phyloP scores from a whole-genome alignment of 2,797 vertebrate species.

The Morelia viridis region DNA sequence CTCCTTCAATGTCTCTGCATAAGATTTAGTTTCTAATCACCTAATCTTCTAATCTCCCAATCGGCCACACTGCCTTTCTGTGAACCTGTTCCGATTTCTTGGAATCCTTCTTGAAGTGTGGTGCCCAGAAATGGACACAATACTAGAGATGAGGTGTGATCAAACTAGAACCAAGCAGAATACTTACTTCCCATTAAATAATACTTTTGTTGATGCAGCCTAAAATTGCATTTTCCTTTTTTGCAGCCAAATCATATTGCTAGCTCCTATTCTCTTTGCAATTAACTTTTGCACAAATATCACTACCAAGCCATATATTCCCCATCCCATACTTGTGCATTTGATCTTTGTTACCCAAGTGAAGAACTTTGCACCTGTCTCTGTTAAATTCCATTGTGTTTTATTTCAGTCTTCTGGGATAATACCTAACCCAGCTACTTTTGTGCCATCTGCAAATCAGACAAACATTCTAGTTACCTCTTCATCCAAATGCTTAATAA shows the following conservation, averaged over 20 bases:
- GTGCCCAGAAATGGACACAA: background rate
- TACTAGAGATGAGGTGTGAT: background rate
- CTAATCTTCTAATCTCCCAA: background rate
- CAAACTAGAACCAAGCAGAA: background rate
- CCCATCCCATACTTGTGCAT: background rate
- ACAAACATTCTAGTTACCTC: background rate
- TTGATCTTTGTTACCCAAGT: background rate
- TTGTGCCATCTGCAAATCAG: background rate
- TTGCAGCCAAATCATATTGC: background rate
- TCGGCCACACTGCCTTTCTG: background rate
- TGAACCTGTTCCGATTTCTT: background rate
- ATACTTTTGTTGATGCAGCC: background rate
- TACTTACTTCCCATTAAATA: background rate
- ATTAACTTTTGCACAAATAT: background rate
- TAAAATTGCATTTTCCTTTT: background rate
- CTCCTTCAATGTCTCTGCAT: background rate
- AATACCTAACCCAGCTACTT: background rate
- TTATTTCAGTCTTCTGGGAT: background rate
- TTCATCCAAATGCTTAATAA: background rate
- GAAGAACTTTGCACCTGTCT: background rate
- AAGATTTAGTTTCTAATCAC: background rate
- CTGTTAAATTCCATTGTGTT: background rate
- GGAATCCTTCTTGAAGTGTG: background rate
- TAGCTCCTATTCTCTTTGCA: background rate
- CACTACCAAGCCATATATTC: background rate